Evolutionary conservation across 2,888 invertebrate species (phyloP).

Genomic region (Argyresthia goedartella): DNA sequence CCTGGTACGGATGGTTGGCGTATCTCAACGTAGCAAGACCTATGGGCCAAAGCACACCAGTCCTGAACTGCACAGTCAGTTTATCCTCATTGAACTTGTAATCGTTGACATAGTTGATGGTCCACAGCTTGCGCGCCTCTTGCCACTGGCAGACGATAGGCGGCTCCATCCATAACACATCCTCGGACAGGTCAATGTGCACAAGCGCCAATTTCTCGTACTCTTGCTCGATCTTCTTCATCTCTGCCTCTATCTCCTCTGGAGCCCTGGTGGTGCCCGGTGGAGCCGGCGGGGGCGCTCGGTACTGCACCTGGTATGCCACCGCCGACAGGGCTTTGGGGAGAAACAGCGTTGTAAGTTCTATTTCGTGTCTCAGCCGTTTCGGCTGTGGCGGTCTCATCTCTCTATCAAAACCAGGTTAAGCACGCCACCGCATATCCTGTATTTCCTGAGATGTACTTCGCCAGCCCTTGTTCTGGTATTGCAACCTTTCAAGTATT

Average conservation of each 20-base stretch:
- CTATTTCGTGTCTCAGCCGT: conserved; percentile 55
- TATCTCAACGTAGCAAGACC: conserved; percentile 82
- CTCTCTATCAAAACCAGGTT: conserved; percentile 79
- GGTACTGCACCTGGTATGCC: conserved; percentile 76
- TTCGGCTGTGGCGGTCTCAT: conserved; percentile 85
- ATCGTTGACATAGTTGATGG: conserved; percentile 80
- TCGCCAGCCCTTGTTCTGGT: conserved; percentile 63
- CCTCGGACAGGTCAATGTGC: conserved; percentile 75
- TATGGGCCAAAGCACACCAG: conserved; percentile 75
- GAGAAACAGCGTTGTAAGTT: conserved; percentile 61
- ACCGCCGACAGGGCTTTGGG: conserved; percentile 71
- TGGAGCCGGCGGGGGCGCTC: conserved; percentile 75
- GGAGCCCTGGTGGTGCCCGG: conserved; percentile 78
- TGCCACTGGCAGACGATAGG: conserved; percentile 84
- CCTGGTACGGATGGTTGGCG: conserved; percentile 87
- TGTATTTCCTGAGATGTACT: conserved; percentile 81
- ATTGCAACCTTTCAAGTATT: conserved; percentile 42
- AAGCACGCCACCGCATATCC: conserved; percentile 80
- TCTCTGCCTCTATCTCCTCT: conserved; percentile 85
- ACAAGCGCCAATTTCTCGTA: conserved; percentile 80
- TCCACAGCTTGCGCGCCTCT: conserved; percentile 71
- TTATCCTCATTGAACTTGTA: conserved; percentile 89
- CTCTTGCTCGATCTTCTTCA: conserved; percentile 78
- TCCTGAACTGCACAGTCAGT: conserved; percentile 80
- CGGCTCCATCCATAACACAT: conserved; percentile 84